Evolutionary conservation across 2,888 invertebrate species (phyloP).

Genomic region (Pasiphila rectangulata): DNA sequence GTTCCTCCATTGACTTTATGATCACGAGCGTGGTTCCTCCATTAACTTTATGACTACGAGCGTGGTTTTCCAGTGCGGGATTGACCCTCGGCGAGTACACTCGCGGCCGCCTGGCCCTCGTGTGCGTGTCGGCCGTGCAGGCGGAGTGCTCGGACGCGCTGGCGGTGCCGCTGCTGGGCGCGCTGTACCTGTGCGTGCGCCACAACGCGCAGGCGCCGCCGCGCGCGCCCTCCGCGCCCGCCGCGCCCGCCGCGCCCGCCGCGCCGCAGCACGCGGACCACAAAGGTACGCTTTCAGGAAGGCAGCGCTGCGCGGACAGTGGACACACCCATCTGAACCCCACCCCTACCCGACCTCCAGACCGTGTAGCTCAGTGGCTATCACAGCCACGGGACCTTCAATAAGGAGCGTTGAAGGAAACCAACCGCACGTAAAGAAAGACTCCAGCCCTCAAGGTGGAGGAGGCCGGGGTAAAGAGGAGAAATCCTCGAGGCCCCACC

Average conservation of each 20-base stretch:
- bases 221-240: slow-evolving; percentile 37
- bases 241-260: slow-evolving; percentile 43
- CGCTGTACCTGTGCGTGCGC: slow-evolving; percentile 69
- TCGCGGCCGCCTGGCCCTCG: slow-evolving; percentile 59
- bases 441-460: too few relatives aligned
- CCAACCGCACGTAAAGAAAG: too few relatives aligned
- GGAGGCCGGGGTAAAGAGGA: too few relatives aligned
- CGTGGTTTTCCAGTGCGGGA: slow-evolving; percentile 50
- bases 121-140: slow-evolving; percentile 71
- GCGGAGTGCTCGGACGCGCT: slow-evolving; percentile 63
- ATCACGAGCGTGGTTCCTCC: too few relatives aligned
- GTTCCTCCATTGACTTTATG: too few relatives aligned
- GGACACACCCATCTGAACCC: too few relatives aligned
- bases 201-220: slow-evolving; percentile 52
- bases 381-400: too few relatives aligned
- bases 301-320: too few relatives aligned
- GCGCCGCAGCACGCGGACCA: slow-evolving; percentile 48
- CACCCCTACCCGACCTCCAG: too few relatives aligned
- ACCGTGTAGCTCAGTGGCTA: too few relatives aligned
- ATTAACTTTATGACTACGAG: neutral
- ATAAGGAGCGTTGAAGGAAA: too few relatives aligned
- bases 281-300: slow-evolving; percentile 56
- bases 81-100: slow-evolving; percentile 64
- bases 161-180: slow-evolving; percentile 67
- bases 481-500: too few relatives aligned